A percentile compares a stretch with the other conserved stretches of the same genome.
phyloP scores from a whole-genome alignment of 2,113 vertebrate genomes.

The Amazona guildingii region DNA sequence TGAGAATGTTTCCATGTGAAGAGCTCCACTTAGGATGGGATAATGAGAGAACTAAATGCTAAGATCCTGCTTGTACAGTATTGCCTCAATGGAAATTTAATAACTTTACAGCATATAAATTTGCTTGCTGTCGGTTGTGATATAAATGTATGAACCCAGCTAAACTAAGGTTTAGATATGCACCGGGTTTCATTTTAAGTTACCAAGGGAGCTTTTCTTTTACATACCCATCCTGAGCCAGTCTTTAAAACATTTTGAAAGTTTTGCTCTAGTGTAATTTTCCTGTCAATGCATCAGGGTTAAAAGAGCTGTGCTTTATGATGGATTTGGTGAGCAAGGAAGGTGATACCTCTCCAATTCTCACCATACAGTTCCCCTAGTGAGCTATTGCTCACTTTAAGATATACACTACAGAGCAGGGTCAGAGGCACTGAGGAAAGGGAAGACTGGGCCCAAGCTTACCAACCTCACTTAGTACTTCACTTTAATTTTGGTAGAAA shows the following conservation, averaged over 20 bases:
- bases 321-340: background rate
- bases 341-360: background rate
- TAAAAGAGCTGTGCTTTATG: background rate
- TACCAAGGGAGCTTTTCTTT: background rate
- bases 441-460: background rate
- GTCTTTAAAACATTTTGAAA: background rate
- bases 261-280: background rate
- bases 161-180: background rate
- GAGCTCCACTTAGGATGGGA: background rate
- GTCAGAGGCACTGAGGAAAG: background rate
- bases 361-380: background rate
- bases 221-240: background rate
- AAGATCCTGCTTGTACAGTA: background rate
- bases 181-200: background rate
- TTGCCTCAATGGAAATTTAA: background rate
- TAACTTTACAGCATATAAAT: background rate
- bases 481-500: background rate
- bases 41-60: background rate
- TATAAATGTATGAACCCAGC: background rate
- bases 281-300: background rate
- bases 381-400: background rate
- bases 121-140: background rate
- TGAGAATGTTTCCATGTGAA: background rate
- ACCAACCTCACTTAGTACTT: background rate
- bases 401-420: background rate